Evolutionary conservation across 2,888 invertebrate species (phyloP), one percentile per base, ranked within the genome.

Genomic region (Temnothorax rugatulus): DNA sequence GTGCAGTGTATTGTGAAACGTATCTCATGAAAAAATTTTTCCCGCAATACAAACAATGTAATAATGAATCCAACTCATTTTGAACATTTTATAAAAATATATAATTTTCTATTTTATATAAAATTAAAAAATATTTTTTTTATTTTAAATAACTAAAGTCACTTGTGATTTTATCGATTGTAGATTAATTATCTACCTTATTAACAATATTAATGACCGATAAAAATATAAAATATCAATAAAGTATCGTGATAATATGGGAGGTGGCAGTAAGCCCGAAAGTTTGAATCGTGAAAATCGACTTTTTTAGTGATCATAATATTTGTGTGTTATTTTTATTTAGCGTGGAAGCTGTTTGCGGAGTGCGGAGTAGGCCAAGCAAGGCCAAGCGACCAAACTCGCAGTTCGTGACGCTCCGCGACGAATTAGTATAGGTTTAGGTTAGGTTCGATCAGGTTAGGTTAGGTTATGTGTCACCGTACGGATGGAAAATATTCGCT

Each of bases 381-480:
- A 7, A 8, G 38, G 38, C 7, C 38, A 8, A 8, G 38, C 38
- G 38, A 38, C 38, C 52, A 9, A 8, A 15, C 15, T 59, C 57
- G 13, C 21, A 15, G 29, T 29, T 59, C 15, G 9, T 29, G 29
- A 29, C 29, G 29, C 29, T 29, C 7, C 34, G 0, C 34, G 34
- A 34, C 34, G 34, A 34, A 34, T 34, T 34, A 34, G 4, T 34
- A 5, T 4, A 34, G 7, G 7, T 34, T 34, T 34, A 34, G 7
- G 41, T 41, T 9, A 47, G n/a, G 8, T 77, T 29, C 25, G 29
- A 7, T 77, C 66, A 38, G 68, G 13, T 79, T 59, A 79, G 47
- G 13, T 69, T 52, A 54, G 9, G 15, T 34, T 71, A 47, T 34
- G 47, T 54, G 64, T 64, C 21, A 13, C 21, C 11, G 21, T 11